These are phyloP conservation scores for Nymphalis polychloros DNA, from an alignment of 2,888 invertebrate genomes.

Conservation along the genomic window DNA sequence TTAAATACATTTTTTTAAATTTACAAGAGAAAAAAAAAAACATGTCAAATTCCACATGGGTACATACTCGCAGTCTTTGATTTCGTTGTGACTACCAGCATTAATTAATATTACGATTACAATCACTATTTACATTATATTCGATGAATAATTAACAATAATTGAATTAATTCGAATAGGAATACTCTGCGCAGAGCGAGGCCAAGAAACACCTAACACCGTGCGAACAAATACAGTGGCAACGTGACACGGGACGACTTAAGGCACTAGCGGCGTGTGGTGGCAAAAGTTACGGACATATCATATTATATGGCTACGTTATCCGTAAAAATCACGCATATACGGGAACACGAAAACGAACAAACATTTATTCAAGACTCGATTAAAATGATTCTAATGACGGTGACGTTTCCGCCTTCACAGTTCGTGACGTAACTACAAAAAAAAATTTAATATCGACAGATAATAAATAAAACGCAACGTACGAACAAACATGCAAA, in stretches of 20 bases:
- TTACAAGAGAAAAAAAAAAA: constrained; percentile 54
- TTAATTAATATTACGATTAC: constrained; percentile 55
- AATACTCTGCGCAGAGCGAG: constrained; percentile 71
- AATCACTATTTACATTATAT: constrained; percentile 72
- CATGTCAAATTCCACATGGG: constrained; percentile 61
- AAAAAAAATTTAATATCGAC: constrained; percentile 7
- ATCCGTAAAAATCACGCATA: constrained; percentile 10
- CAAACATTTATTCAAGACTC: constrained; percentile 18
- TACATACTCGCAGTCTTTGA: constrained; percentile 78
- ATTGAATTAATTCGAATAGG: constrained; percentile 62
- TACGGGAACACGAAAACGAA: constrained; percentile 6
- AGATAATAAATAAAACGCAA: constrained; percentile 14
- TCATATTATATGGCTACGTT: constrained; percentile 26
- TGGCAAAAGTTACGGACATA: constrained; percentile 16
- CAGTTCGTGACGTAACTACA: constrained; percentile 21
- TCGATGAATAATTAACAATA: constrained; percentile 55
- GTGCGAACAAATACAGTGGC: constrained; percentile 57
- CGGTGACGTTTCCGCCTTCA: constrained; percentile 14
- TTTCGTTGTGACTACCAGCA: constrained; percentile 81
- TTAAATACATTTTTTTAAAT: constrained; percentile 66
- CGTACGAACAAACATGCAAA: constrained; percentile 22
- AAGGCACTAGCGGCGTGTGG: constrained; percentile 23
- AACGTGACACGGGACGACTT: constrained; percentile 44
- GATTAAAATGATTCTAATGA: constrained; percentile 18
- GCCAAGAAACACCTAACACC: constrained; percentile 37